Base-by-base conservation (phyloP, 2,888 invertebrate genomes). In the Leptogaster cylindrica region DNA sequence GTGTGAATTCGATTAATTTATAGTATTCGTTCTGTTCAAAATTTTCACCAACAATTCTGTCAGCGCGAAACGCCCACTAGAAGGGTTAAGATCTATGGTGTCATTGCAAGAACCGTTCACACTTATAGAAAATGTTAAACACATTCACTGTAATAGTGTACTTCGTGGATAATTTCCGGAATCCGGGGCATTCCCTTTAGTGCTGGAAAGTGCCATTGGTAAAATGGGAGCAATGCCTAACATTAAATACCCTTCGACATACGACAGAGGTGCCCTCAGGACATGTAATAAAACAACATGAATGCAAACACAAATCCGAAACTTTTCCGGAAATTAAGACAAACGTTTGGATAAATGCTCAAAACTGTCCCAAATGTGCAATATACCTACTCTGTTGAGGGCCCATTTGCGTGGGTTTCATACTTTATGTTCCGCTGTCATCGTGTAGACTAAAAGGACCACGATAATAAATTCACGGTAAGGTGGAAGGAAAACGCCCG, bases 1-100 rank as follows among this genome's bases (percentile, higher is more conserved):
- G 61, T 36, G 50, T 36, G 63, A 67, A 67, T 67, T 61, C 63
- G 51, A 67, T 67, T 61, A 67, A 61, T 67, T 67, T 67, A 63
- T 67, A 63, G 41, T 20, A 20, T 31, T 52, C 33, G 33, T 18
- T 16, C 28, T 20, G 27, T 52, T 12, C 33, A 31, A 52, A 52
- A 46, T 46, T 46, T 46, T 46, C 46, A 20, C 8, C 46, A 46
- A 46, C 12, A 23, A 25, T 23, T 23, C 46, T 7, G 46, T 46
- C 18, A 8, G 23, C 20, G 46, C 7, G 41, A 20, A 2, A 10
- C 18, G n/a, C n/a, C n/a, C n/a, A n/a, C n/a, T n/a, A n/a, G n/a
- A n/a, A n/a, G n/a, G n/a, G n/a, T n/a, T n/a, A n/a, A n/a, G n/a
- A n/a, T n/a, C n/a, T n/a, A n/a, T n/a, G n/a, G n/a, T n/a, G n/a